Percentiles rank a stretch among this genome's conserved stretches.
These are phyloP conservation scores for Urocynchramus pylzowi DNA, from an alignment of 2,113 vertebrate genomes.

Conservation along the genomic window DNA sequence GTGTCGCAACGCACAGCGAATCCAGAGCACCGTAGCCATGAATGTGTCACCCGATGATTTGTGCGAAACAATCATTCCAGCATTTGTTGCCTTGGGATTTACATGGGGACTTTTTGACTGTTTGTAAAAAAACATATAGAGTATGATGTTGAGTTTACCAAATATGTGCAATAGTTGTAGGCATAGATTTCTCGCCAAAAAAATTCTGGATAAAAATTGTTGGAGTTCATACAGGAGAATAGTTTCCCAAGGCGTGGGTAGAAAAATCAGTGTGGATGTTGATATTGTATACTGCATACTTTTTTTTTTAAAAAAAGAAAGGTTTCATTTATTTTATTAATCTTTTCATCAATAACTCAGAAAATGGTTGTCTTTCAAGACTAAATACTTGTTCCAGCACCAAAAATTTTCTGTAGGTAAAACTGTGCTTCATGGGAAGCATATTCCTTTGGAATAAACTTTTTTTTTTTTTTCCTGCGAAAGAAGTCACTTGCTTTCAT, in stretches of 20 bases:
- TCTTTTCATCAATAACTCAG: background rate
- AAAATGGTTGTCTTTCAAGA: background rate
- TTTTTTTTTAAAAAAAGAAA: background rate
- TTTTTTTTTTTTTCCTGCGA: background rate
- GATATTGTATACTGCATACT: background rate
- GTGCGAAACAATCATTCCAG: background rate
- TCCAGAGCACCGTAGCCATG: background rate
- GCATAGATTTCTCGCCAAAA: background rate
- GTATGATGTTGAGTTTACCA: background rate
- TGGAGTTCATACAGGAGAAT: background rate
- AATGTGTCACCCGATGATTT: slow-evolving; percentile 35
- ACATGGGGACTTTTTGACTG: background rate
- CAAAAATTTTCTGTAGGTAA: background rate
- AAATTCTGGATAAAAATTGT: background rate
- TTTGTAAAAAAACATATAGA: background rate
- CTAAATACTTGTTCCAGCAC: background rate
- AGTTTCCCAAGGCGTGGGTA: background rate
- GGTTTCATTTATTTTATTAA: background rate
- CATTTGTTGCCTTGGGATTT: background rate
- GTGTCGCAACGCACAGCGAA: slow-evolving; percentile 3
- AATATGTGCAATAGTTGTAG: background rate
- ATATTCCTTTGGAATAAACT: background rate
- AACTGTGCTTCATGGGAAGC: background rate
- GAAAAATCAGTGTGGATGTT: background rate
- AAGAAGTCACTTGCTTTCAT: background rate